Conservation (phyloP, 2,113 vertebrate species). For the Tyrannus savana region DNA sequence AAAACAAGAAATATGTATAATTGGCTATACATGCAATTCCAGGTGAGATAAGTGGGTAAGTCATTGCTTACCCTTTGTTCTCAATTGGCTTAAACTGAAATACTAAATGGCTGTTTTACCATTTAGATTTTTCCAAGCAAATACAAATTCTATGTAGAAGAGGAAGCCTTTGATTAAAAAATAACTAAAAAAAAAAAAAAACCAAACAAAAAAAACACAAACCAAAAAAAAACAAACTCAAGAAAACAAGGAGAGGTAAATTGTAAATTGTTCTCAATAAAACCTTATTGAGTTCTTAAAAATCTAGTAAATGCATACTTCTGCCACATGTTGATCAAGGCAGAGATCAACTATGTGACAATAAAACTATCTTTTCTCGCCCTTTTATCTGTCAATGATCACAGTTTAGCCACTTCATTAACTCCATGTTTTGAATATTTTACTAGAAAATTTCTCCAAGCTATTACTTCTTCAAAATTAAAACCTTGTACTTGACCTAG, state of each 20-base stretch:
- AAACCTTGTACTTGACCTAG: background rate
- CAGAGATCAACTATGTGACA: background rate
- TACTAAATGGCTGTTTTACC: background rate
- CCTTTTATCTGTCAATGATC: background rate
- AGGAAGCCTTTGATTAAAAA: background rate
- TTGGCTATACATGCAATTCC: background rate
- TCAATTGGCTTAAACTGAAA: background rate
- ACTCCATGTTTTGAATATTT: slow-evolving; percentile 15
- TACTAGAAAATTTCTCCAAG: background rate
- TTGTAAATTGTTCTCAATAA: background rate
- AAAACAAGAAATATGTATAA: background rate
- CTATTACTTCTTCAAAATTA: background rate
- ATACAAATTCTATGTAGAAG: background rate
- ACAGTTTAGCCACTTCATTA: background rate
- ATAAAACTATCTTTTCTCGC: background rate
- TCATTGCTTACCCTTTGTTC: background rate
- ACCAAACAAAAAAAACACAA: no score
- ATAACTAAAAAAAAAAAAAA: background rate
- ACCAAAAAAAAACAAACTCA: background rate
- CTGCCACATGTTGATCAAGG: background rate
- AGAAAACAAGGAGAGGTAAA: background rate
- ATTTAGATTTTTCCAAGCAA: background rate
- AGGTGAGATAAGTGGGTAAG: background rate
- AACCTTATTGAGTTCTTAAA: background rate
- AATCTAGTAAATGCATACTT: background rate